Percentiles rank a stretch among this genome's conserved stretches.
phyloP scores from a whole-genome alignment of 2,888 invertebrate species.

The Ferdinandea cuprea region DNA sequence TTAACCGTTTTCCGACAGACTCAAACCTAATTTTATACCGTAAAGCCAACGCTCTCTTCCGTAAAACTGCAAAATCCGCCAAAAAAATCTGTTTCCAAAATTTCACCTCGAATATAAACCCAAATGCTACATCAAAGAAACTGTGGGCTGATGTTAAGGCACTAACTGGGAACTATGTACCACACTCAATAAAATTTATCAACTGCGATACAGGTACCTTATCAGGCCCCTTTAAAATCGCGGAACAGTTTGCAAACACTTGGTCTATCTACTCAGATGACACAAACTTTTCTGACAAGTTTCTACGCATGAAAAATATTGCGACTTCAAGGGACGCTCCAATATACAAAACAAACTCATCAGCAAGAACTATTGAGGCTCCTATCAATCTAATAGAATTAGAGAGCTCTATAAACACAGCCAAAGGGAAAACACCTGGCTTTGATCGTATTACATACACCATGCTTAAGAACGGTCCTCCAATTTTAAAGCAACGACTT shows the following conservation, averaged over 20 bases:
- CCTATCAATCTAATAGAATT: neutral
- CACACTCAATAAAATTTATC: neutral
- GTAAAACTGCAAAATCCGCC: neutral
- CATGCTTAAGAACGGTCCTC: too few relatives aligned
- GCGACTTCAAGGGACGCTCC: too few relatives aligned
- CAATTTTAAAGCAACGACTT: too few relatives aligned
- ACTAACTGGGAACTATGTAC: neutral
- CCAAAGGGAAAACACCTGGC: too few relatives aligned
- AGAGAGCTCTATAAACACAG: too few relatives aligned
- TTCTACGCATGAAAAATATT: neutral
- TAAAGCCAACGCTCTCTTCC: neutral
- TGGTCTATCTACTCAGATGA: neutral
- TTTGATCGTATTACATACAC: too few relatives aligned
- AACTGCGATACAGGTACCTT: neutral
- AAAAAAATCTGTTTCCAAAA: neutral
- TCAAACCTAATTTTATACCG: neutral
- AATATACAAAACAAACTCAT: too few relatives aligned
- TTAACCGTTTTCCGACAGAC: too few relatives aligned
- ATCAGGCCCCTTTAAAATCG: too few relatives aligned
- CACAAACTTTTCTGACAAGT: neutral
- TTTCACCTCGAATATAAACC: neutral
- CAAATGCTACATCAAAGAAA: neutral
- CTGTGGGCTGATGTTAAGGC: neutral
- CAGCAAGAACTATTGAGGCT: too few relatives aligned
- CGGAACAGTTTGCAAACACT: neutral